Conservation (phyloP, 2,888 invertebrate genomes). For the Augiades crinisus region DNA sequence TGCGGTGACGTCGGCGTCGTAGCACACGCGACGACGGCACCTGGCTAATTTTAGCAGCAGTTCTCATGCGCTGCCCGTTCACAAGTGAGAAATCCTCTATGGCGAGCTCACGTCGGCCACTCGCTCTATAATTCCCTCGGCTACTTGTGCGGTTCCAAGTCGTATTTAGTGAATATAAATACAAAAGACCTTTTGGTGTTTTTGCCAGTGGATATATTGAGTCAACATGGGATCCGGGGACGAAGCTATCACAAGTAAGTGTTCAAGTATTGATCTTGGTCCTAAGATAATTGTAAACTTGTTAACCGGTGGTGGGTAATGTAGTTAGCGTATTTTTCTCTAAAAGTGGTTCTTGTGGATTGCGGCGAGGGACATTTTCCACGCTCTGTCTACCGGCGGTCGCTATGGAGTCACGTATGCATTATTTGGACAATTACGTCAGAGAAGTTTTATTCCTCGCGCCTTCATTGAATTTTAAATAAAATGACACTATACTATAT, state of each 20-base stretch:
- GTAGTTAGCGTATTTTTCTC: conserved; percentile 1
- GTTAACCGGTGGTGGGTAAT: conserved; percentile 9
- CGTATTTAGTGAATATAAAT: conserved; percentile 17
- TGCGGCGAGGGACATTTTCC: conserved; percentile 14
- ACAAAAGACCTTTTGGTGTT: conserved; percentile 31
- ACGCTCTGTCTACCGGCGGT: conserved; percentile 15
- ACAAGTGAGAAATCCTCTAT: conserved; percentile 48
- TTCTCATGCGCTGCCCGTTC: conserved; percentile 47
- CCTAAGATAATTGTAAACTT: neutral
- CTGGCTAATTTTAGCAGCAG: conserved; percentile 63
- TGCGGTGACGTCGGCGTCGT: conserved; percentile 38
- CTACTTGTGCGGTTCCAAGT: conserved; percentile 25
- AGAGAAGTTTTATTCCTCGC: too few relatives aligned
- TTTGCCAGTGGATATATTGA: conserved; percentile 38
- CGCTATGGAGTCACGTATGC: conserved; percentile 30
- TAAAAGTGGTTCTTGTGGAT: conserved; percentile 6
- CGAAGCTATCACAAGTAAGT: conserved; percentile 61
- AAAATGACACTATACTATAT: too few relatives aligned
- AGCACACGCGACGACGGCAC: conserved; percentile 35
- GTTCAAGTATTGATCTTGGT: neutral
- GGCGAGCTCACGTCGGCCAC: conserved; percentile 54
- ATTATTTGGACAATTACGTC: conserved; percentile 25
- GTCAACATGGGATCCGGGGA: conserved; percentile 55
- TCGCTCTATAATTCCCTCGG: conserved; percentile 28
- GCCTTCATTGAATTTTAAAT: too few relatives aligned